These are phyloP conservation scores for Loxodonta africana DNA, from an alignment of 2,113 vertebrate genomes.

Conservation along the genomic window DNA sequence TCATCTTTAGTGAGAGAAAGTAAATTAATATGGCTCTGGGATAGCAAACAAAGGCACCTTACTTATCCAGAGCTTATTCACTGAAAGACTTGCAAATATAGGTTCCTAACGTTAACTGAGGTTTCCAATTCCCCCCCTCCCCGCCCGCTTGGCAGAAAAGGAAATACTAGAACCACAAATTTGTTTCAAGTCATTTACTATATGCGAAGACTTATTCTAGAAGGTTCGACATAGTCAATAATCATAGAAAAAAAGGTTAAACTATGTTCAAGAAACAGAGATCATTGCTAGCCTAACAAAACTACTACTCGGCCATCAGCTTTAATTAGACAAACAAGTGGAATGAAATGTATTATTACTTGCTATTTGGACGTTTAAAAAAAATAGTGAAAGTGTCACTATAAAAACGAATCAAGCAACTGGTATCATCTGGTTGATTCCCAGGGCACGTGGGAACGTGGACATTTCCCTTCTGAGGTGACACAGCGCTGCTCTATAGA, in stretches of 20 bases:
- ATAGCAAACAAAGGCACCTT: background rate
- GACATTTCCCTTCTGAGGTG: background rate
- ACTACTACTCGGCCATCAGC: background rate
- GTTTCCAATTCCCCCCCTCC: background rate
- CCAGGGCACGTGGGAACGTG: background rate
- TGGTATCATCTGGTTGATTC: background rate
- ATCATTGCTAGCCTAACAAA: background rate
- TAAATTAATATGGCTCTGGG: background rate
- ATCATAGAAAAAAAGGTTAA: background rate
- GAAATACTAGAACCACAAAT: slow-evolving; percentile 29
- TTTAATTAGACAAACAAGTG: slow-evolving; percentile 22
- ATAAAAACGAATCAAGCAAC: background rate
- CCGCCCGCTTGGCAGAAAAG: background rate
- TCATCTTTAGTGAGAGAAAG: background rate
- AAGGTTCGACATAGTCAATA: background rate
- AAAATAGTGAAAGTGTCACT: background rate
- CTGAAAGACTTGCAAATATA: background rate
- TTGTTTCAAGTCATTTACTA: slow-evolving; percentile 24
- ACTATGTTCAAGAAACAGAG: slow-evolving; percentile 32
- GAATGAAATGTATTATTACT: background rate
- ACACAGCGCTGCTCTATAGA: background rate
- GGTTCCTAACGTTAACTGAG: background rate
- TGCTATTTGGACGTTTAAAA: background rate
- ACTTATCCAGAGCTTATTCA: background rate
- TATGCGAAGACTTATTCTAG: background rate